Evolutionary conservation across 1,140 invertebrate genomes (phyloP).

Genomic region (Carposina sasakii): DNA sequence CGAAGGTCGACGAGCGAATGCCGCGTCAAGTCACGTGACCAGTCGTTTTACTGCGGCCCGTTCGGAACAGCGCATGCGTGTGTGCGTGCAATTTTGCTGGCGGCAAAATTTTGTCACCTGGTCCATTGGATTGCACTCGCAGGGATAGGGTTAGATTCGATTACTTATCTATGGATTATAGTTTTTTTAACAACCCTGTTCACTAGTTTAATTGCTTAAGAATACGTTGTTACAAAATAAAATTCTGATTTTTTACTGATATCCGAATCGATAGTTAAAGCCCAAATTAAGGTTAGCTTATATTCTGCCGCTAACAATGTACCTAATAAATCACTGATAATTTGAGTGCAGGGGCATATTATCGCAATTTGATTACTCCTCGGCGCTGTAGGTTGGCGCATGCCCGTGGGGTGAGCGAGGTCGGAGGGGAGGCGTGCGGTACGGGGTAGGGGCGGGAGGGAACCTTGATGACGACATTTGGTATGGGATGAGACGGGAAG

Average conservation of each 20-base stretch:
- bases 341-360: conserved; percentile 30
- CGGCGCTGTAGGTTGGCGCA: conserved; percentile 38
- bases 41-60: conserved; percentile 72
- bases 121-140: no score
- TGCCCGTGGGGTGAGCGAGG: conserved; percentile 33
- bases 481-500: no score
- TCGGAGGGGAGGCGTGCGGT: conserved; percentile 2
- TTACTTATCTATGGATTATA: no score
- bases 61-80: conserved; percentile 53
- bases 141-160: no score
- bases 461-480: conserved; percentile 63
- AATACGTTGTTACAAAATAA: no score
- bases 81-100: conserved; percentile 34
- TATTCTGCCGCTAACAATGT: no score
- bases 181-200: no score
- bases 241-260: no score
- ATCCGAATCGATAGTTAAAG: no score
- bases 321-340: conserved; percentile 19
- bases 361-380: conserved; percentile 45
- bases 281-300: no score
- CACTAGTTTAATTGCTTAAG: no score
- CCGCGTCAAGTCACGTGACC: conserved; percentile 72
- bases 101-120: conserved; percentile 57
- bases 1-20: conserved; percentile 65
- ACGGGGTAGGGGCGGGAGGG: conserved; percentile 25